phyloP scores from a whole-genome alignment of 2,113 vertebrate species.

The Petrocephalus zakoni region DNA sequence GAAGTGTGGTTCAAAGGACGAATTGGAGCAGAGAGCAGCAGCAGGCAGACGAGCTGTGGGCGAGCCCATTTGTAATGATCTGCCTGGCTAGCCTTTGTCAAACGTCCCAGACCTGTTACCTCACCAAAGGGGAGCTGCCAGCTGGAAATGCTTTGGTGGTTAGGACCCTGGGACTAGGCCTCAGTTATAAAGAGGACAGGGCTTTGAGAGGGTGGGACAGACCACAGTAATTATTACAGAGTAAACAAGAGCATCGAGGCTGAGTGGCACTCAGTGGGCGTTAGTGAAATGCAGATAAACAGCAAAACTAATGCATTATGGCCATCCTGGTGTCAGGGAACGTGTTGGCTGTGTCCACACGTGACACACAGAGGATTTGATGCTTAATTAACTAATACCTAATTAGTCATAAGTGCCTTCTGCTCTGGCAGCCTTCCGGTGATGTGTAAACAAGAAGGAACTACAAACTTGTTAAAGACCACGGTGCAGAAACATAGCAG shows the following conservation, averaged over 20 bases:
- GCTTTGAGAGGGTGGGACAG: slow-evolving; percentile 33
- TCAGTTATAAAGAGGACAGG: slow-evolving; percentile 46
- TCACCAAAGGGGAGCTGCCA: slow-evolving; percentile 54
- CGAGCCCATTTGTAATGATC: slow-evolving; percentile 40
- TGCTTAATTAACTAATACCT: background rate
- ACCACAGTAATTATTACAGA: background rate
- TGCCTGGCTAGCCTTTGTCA: slow-evolving; percentile 44
- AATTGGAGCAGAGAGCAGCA: slow-evolving; percentile 40
- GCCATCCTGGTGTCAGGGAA: background rate
- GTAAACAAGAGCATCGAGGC: background rate
- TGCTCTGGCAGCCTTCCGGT: too few relatives aligned
- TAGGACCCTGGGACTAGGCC: slow-evolving; percentile 49
- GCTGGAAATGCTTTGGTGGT: slow-evolving; percentile 62
- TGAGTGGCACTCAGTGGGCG: background rate
- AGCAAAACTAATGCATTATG: background rate
- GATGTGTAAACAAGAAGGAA: background rate
- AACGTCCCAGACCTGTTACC: slow-evolving; percentile 53
- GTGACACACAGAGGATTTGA: background rate
- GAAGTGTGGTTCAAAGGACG: slow-evolving; percentile 14
- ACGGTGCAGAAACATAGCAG: background rate
- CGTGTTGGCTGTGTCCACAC: background rate
- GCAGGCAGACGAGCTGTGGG: slow-evolving; percentile 28
- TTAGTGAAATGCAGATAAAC: background rate
- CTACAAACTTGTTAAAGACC: background rate
- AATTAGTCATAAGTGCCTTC: background rate